These are phyloP conservation scores for Tetramorium parvispinum DNA, from an alignment of 1,140 invertebrate species.

Conservation along the genomic window DNA sequence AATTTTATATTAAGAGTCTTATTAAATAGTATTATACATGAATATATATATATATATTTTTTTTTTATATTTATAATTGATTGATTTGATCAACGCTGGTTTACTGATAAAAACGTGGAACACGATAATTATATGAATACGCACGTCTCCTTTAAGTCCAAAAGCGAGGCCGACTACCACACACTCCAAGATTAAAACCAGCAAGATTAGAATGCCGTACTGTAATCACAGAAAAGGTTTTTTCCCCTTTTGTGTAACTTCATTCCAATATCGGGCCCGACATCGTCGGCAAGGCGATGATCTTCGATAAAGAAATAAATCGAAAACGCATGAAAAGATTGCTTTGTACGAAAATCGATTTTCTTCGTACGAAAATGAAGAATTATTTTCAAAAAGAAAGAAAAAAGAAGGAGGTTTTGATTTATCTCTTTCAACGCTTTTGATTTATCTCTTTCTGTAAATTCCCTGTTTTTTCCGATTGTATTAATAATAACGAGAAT, in stretches of 20 bases:
- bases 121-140: slow-evolving; percentile 65
- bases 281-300: background rate
- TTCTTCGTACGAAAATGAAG: background rate
- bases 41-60: too few species aligned
- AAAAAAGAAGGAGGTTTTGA: background rate
- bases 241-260: background rate
- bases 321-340: background rate
- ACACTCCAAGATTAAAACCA: slow-evolving; percentile 90
- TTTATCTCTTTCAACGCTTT: background rate
- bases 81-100: background rate
- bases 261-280: background rate
- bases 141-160: slow-evolving; percentile 90
- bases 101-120: background rate
- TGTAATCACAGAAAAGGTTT: slow-evolving; percentile 79
- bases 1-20: slow-evolving; percentile 51
- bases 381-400: background rate
- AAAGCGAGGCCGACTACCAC: slow-evolving; percentile 90
- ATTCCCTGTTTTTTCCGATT: background rate
- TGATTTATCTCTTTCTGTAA: background rate
- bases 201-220: slow-evolving; percentile 91
- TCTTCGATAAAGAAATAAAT: background rate
- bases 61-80: background rate
- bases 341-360: background rate
- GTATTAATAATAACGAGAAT: background rate
- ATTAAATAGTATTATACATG: background rate